phyloP scores from a whole-genome alignment of 2,113 vertebrate species.

The Isurus oxyrinchus region DNA sequence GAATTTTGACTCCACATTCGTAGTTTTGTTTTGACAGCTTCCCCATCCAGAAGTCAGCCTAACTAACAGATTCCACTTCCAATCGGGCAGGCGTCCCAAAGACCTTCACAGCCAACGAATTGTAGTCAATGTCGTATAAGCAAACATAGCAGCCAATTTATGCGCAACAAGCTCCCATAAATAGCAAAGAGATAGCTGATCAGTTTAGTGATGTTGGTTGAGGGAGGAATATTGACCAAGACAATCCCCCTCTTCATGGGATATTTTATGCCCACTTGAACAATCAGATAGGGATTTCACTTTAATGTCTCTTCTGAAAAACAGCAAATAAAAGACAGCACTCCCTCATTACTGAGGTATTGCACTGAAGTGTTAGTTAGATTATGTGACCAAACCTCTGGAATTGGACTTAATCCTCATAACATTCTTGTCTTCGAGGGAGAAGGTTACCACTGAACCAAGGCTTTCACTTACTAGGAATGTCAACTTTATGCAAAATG shows the following conservation, averaged over 20 bases:
- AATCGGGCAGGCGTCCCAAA: not conserved
- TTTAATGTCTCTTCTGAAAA: too few relatives aligned
- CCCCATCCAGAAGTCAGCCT: too few relatives aligned
- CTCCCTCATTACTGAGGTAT: not conserved
- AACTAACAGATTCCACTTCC: too few relatives aligned
- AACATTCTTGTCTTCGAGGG: not conserved
- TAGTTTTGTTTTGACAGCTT: too few relatives aligned
- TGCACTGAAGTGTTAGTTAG: not conserved
- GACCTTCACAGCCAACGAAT: not conserved
- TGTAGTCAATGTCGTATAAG: not conserved
- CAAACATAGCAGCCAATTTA: not conserved
- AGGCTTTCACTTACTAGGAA: too few relatives aligned
- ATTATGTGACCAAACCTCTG: not conserved
- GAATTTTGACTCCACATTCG: too few relatives aligned
- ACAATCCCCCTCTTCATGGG: not conserved
- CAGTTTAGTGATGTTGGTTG: not conserved
- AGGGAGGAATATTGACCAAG: not conserved
- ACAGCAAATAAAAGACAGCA: not conserved
- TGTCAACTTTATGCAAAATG: not conserved
- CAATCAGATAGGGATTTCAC: not conserved
- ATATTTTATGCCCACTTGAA: not conserved
- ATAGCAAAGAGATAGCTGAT: not conserved
- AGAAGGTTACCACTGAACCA: not conserved
- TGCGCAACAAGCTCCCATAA: not conserved
- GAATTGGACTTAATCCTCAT: not conserved